Evolutionary conservation across 2,113 vertebrate genomes (phyloP).

Genomic region (Chiloscyllium plagiosum): DNA sequence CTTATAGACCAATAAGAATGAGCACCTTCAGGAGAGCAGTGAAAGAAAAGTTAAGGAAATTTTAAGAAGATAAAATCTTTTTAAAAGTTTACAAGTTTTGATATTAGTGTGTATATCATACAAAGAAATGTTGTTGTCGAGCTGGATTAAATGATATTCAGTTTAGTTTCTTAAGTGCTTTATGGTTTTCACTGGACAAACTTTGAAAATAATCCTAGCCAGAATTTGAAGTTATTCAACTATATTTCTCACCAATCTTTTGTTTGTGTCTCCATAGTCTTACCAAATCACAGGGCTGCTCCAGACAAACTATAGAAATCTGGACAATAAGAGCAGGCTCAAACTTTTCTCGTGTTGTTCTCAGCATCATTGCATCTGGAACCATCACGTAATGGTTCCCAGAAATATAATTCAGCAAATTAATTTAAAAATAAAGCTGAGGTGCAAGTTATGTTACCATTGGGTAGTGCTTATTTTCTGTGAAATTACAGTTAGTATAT

Average conservation of each 20-base stretch:
- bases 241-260: neutral
- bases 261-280: too few relatives aligned
- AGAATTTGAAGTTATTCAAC: neutral
- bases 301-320: neutral
- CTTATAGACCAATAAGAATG: neutral
- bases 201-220: neutral
- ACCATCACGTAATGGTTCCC: neutral
- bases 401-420: neutral
- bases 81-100: neutral
- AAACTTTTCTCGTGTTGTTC: neutral
- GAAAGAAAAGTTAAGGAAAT: neutral
- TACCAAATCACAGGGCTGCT: too few relatives aligned
- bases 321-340: neutral
- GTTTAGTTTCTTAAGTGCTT: neutral
- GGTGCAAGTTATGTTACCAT: neutral
- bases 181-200: neutral
- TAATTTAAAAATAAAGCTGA: neutral
- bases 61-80: neutral
- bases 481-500: neutral
- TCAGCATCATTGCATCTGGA: neutral
- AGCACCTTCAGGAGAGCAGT: neutral
- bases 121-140: neutral
- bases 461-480: neutral
- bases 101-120: neutral
- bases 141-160: neutral